Conservation (phyloP, 2,888 invertebrate species). For the Laothoe populi region DNA sequence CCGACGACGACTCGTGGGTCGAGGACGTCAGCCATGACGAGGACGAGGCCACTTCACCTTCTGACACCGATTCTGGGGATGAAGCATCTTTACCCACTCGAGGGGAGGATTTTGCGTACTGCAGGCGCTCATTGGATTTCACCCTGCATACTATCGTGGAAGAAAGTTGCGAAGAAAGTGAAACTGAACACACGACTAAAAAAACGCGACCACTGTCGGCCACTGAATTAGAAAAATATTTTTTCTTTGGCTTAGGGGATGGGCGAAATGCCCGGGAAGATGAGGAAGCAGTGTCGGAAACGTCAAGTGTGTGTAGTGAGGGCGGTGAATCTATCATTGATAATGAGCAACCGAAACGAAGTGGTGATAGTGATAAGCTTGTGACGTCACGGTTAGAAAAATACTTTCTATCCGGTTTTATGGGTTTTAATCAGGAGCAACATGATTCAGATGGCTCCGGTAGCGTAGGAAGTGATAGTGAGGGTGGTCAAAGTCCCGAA, state of each 20-base stretch:
- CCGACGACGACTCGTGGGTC: constrained; percentile 96
- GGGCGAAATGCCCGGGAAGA: constrained; percentile 84
- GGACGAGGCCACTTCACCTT: constrained; percentile 88
- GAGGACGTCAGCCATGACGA: constrained; percentile 94
- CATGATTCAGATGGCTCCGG: constrained; percentile 93
- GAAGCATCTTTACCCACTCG: constrained; percentile 89
- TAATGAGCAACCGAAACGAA: constrained; percentile 82
- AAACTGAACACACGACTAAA: constrained; percentile 88
- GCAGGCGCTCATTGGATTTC: constrained; percentile 93
- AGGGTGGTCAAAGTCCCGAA: constrained; percentile 94
- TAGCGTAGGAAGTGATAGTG: constrained; percentile 96
- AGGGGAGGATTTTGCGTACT: constrained; percentile 93
- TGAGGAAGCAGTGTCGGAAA: constrained; percentile 90
- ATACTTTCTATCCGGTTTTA: constrained; percentile 94
- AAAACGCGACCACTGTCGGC: constrained; percentile 89
- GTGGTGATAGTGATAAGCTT: constrained; percentile 88
- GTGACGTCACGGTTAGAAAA: constrained; percentile 94
- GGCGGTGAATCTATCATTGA: constrained; percentile 90
- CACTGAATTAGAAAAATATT: constrained; percentile 95
- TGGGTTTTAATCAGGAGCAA: constrained; percentile 91
- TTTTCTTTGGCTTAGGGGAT: constrained; percentile 93
- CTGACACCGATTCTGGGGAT: constrained; percentile 88
- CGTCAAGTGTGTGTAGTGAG: constrained; percentile 94
- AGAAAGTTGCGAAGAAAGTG: constrained; percentile 97
- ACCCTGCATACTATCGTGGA: constrained; percentile 97